Evolutionary conservation across 1,140 invertebrate genomes (phyloP), one percentile per base, ranked within the genome.

Genomic region (Sycophila sp.): DNA sequence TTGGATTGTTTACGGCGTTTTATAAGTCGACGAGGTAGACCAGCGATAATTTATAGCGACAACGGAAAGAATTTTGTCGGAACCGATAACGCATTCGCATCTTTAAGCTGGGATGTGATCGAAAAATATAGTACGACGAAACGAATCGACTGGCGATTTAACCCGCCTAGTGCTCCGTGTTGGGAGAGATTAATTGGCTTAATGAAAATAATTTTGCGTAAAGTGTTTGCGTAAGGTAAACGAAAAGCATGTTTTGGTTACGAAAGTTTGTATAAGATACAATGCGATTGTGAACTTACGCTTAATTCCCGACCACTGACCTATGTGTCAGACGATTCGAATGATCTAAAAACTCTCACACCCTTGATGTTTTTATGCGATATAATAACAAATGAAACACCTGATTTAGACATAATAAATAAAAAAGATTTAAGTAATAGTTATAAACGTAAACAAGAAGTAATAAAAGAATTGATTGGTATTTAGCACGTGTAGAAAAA

Each of bases 21-120:
- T 34, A 73, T 81, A 6, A 69, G 45, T 0, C 51, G 76, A 0
- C 64, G 78, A 71, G 80, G 81, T 32, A 63, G 78, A 69, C 83
- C 80, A 2, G 40, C 32, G 2, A 75, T 75, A 1, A 78, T 88
- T 10, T 86, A 80, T 51, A 83, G 76, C 47, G 81, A 87, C 60
- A 86, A 87, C 53, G 85, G 77, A 0, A 80, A 76, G 4, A 82
- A 83, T 74, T 84, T 86, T 55, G 69, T 72, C n/a, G 78, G 76
- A 13, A 53, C 71, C 0, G 30, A 64, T 17, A 83, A 81, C 59
- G 28, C 66, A 26, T 76, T 83, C 2, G 55, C 38, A 32, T 60
- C 47, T 17, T n/a, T 83, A 7, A 73, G 85, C 70, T 83, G 79
- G 78, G 45, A 73, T 17, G 32, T 36, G 26, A 73, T 80, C 4